Percentiles rank a stretch among this genome's conserved stretches.
These are phyloP conservation scores for Prosopocoilus inquinatus DNA, from an alignment of 2,888 invertebrate genomes.

Conservation along the genomic window DNA sequence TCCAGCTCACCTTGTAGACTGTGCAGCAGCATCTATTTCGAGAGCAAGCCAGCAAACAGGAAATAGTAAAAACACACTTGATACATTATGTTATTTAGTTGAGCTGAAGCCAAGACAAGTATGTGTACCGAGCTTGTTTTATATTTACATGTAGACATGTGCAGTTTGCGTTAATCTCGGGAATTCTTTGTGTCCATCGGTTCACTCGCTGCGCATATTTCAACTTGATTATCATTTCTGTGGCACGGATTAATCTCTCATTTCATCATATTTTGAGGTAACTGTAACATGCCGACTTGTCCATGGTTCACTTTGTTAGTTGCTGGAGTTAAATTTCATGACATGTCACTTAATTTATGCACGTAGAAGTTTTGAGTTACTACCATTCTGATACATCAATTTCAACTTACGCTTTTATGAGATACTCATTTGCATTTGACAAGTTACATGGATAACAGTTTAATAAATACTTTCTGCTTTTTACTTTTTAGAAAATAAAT, in stretches of 20 bases:
- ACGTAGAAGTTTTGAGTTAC: background rate
- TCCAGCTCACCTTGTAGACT: slow-evolving; percentile 3
- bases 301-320: background rate
- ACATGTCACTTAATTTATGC: slow-evolving; percentile 2
- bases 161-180: slow-evolving; percentile 26
- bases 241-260: slow-evolving; percentile 2
- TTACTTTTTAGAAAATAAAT: too few relatives aligned
- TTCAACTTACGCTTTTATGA: background rate
- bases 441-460: too few relatives aligned
- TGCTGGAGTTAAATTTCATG: background rate
- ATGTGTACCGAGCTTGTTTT: slow-evolving; percentile 24
- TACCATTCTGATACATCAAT: background rate
- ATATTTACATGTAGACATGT: slow-evolving; percentile 30
- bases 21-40: slow-evolving; percentile 28
- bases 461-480: too few relatives aligned
- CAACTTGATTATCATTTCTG: slow-evolving; percentile 13
- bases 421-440: background rate
- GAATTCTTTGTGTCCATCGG: slow-evolving; percentile 21
- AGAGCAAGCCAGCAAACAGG: slow-evolving; percentile 33
- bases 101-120: slow-evolving; percentile 31
- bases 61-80: slow-evolving; percentile 30
- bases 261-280: slow-evolving; percentile 4
- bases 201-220: slow-evolving; percentile 18
- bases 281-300: slow-evolving; percentile 1
- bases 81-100: slow-evolving; percentile 33